These are phyloP conservation scores for Hydraecia micacea DNA, from an alignment of 2,888 invertebrate genomes.

Conservation along the genomic window DNA sequence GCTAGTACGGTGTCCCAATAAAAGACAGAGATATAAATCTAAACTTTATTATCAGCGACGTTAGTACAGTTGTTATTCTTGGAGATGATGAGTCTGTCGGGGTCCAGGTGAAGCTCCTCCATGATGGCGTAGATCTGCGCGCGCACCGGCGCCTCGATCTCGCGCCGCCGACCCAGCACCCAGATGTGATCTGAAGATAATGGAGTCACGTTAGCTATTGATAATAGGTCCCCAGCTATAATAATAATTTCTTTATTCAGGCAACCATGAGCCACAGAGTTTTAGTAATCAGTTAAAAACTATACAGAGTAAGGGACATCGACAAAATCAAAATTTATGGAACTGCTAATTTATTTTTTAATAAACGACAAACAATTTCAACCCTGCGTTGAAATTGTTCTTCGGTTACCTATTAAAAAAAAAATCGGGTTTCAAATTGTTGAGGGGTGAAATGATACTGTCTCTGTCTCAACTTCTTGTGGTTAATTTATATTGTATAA, in stretches of 20 bases:
- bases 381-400: too few relatives aligned
- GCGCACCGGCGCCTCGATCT: slow-evolving; percentile 91
- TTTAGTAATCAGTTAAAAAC: background rate
- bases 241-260: background rate
- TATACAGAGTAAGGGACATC: background rate
- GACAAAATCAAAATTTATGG: too few relatives aligned
- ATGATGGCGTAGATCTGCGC: slow-evolving; percentile 92
- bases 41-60: slow-evolving; percentile 54
- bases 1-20: slow-evolving; percentile 2
- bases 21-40: slow-evolving; percentile 28
- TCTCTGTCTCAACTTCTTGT: too few relatives aligned
- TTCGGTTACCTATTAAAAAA: too few relatives aligned
- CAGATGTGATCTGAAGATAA: slow-evolving; percentile 92
- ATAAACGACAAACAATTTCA: too few relatives aligned
- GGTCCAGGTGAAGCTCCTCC: slow-evolving; percentile 91
- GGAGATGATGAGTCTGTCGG: slow-evolving; percentile 93
- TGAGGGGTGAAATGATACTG: too few relatives aligned
- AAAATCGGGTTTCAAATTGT: too few relatives aligned
- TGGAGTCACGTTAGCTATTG: background rate
- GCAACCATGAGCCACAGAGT: background rate
- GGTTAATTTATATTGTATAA: too few relatives aligned
- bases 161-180: slow-evolving; percentile 92
- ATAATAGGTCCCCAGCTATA: background rate
- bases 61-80: slow-evolving; percentile 92
- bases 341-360: too few relatives aligned